Evolutionary conservation across 2,113 vertebrate species (phyloP), one percentile per base, ranked within the genome.

Genomic region (Mugil cephalus): DNA sequence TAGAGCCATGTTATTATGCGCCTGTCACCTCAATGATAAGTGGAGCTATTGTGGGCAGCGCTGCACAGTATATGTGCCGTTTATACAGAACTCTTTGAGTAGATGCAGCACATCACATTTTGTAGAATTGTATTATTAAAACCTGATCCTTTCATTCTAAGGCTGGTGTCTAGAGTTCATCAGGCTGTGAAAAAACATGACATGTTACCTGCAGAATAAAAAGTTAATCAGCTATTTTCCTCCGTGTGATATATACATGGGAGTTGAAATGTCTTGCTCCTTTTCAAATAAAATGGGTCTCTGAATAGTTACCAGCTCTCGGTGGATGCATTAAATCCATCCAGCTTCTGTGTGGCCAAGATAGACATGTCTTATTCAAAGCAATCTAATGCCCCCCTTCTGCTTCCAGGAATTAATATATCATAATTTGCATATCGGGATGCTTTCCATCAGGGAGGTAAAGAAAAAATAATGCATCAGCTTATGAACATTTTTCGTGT

Each of bases 11-110:
- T 84, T 86, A 89, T 90, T 89, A 90, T 89, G 80, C 80, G 83
- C 76, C 77, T 89, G 88, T 88, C 89, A 87, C 73, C 80, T 86
- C 68, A 6, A 39, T 88, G 84, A 87, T 79, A 81, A 89, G 88
- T 88, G 80, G 74, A 70, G 63, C 84, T 79, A 47, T 73, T 86
- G 82, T 87, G 73, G 66, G 82, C 79, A 72, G 76, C 43, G 8
- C 55, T 43, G 56, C 64, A 60, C 63, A 71, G 79, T 77, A 61
- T 76, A 76, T 77, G 54, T 69, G 56, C 34, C 61, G 24, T 85
- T 88, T 77, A 56, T 66, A 77, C 72, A 38, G 54, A 78, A 61
- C 68, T 56, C 69, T 86, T 80, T 75, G 66, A 54, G 53, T 12
- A 46, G 46, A 85, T 52, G 21, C 39, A 69, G 65, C 74, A 77